These are phyloP conservation scores for Gallirallus australis DNA, from an alignment of 2,797 vertebrate species.

Conservation along the genomic window DNA sequence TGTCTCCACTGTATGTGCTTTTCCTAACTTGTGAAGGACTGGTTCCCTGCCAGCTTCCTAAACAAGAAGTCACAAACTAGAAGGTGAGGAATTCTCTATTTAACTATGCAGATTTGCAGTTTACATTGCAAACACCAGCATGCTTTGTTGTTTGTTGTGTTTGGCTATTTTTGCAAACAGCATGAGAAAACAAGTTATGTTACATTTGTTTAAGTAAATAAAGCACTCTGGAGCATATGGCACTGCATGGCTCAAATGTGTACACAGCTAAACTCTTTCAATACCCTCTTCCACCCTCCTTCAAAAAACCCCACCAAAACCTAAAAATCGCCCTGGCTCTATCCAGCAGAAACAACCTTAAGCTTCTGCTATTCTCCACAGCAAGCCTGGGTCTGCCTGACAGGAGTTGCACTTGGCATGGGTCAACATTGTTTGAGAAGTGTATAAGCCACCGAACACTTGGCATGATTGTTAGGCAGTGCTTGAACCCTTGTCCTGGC, in stretches of 20 bases:
- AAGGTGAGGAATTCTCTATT: background rate
- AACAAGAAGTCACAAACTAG: background rate
- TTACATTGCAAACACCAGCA: background rate
- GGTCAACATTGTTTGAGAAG: background rate
- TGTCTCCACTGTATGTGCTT: background rate
- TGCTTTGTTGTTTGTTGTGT: background rate
- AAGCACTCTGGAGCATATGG: background rate
- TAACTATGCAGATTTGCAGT: background rate
- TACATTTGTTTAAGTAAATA: background rate
- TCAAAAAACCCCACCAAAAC: background rate
- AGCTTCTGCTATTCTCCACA: background rate
- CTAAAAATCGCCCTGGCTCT: background rate
- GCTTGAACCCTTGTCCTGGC: background rate
- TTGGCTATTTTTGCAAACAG: background rate
- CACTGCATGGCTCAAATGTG: background rate
- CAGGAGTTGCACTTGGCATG: background rate
- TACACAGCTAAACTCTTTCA: background rate
- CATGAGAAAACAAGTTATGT: background rate
- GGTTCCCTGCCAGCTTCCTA: background rate
- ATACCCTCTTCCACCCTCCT: fast-evolving
- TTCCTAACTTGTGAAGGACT: background rate
- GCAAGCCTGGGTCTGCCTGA: background rate
- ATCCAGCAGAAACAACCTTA: background rate
- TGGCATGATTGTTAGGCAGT: background rate
- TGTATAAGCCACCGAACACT: background rate